phyloP scores from a whole-genome alignment of 2,113 vertebrate species.

The Oreotrochilus melanogaster region DNA sequence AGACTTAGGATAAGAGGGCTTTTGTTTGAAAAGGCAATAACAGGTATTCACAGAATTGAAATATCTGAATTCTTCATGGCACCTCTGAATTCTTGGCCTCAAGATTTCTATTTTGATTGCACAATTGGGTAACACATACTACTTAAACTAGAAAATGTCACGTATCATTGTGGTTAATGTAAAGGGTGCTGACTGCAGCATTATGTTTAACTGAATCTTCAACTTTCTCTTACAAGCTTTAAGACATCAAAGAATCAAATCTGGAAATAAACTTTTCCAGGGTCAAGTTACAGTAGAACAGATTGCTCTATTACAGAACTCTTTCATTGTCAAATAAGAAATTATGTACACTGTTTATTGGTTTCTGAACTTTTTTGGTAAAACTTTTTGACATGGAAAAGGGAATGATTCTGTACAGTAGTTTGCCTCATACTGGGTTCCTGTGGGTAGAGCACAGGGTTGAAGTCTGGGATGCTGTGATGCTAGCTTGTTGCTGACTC shows the following conservation, averaged over 20 bases:
- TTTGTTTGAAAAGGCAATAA: slow-evolving; percentile 8
- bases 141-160: slow-evolving; percentile 22
- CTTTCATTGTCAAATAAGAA: not conserved
- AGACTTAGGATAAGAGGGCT: not conserved
- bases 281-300: not conserved
- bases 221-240: slow-evolving; percentile 46
- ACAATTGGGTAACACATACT: not conserved
- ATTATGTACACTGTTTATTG: not conserved
- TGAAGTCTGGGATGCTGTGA: not conserved
- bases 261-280: slow-evolving; percentile 25
- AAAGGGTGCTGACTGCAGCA: not conserved
- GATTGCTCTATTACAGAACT: not conserved
- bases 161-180: not conserved
- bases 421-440: not conserved
- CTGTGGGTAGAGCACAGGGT: not conserved
- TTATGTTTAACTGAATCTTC: not conserved
- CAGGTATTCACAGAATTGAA: not conserved
- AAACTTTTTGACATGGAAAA: not conserved
- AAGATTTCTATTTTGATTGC: slow-evolving; percentile 17
- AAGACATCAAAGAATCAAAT: slow-evolving; percentile 23
- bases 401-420: slow-evolving; percentile 18
- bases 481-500: not conserved
- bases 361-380: not conserved
- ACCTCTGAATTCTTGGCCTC: slow-evolving; percentile 14
- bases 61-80: not conserved